Base-by-base conservation (phyloP, 2,888 invertebrate genomes). In the Lasioglossum vierecki region DNA sequence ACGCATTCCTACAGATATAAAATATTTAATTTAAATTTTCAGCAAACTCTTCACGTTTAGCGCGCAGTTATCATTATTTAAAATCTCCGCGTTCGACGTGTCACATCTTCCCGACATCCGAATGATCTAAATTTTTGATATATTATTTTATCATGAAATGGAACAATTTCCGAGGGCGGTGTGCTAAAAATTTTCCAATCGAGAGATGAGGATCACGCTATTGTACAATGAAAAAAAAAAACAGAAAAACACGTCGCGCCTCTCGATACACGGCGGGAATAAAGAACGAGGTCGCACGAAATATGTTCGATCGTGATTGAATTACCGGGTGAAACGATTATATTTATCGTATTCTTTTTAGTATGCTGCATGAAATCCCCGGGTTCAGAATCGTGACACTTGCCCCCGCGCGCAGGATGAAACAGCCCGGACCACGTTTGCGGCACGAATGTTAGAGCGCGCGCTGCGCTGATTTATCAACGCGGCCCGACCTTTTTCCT, bases 381-480 rank as follows among this genome's bases (percentile, higher is more conserved):
- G 78, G 76, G 49, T 26, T 22, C 30, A 22, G 79, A 76, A 86
- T 79, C 85, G 85, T 82, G 86, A 82, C 79, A 82, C 79, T 82
- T 77, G 60, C 79, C 68, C 77, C 71, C 53, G 53, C 44, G 66
- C 35, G 49, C 80, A 87, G 74, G 79, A 79, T 76, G 80, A 84
- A 84, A 82, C 79, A 66, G 57, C 66, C 66, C n/a, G 44, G 78
- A 80, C 86, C 76, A 46, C 60, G 60, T 74, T 66, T 9, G 72
- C 80, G 46, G 76, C 87, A 80, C 80, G 82, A 85, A 79, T 79
- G 68, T 73, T 74, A 72, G 39, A 57, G 79, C 5, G n/a, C 57
- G 57, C 57, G n/a, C 76, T 39, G 30, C 82, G 80, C 57, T 77
- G 86, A 87, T 87, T 86, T 87, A 87, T 87, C 87, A 83, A 74